Evolutionary conservation across 2,113 vertebrate species (phyloP).

Genomic region (Anolis carolinensis): DNA sequence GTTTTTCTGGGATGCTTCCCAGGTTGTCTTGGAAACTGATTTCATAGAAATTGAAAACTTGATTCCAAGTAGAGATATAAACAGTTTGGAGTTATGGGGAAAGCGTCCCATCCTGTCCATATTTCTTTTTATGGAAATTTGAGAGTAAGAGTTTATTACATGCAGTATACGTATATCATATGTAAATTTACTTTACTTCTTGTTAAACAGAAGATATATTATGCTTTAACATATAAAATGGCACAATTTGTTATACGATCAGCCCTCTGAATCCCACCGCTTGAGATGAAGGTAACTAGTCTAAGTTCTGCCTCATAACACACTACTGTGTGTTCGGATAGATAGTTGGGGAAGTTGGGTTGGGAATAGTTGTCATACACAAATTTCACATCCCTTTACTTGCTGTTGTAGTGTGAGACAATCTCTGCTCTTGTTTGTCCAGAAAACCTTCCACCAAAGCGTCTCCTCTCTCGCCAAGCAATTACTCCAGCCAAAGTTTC

Average conservation of each 20-base stretch:
- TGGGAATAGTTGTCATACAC: background rate
- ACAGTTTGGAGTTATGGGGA: too few species aligned
- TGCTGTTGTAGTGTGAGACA: background rate
- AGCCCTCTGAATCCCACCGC: too few species aligned
- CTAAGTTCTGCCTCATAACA: background rate
- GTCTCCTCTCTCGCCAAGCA: constrained; percentile 53
- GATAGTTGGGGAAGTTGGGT: background rate
- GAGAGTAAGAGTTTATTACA: background rate
- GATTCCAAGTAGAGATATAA: too few species aligned
- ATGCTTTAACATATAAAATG: background rate
- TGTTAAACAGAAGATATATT: background rate
- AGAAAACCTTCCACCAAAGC: constrained; percentile 57
- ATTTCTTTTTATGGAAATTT: background rate
- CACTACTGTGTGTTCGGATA: background rate
- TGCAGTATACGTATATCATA: background rate
- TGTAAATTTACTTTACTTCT: background rate
- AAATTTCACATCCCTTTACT: background rate
- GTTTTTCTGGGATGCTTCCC: background rate
- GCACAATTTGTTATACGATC: too few species aligned
- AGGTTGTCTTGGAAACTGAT: background rate
- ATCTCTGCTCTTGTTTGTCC: constrained; percentile 16
- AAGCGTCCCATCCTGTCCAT: too few species aligned
- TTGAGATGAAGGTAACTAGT: too few species aligned
- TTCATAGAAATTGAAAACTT: too few species aligned
- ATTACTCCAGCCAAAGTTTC: constrained; percentile 61